Base-by-base conservation (phyloP, 2,888 invertebrate species). In the Leptogaster cylindrica region DNA sequence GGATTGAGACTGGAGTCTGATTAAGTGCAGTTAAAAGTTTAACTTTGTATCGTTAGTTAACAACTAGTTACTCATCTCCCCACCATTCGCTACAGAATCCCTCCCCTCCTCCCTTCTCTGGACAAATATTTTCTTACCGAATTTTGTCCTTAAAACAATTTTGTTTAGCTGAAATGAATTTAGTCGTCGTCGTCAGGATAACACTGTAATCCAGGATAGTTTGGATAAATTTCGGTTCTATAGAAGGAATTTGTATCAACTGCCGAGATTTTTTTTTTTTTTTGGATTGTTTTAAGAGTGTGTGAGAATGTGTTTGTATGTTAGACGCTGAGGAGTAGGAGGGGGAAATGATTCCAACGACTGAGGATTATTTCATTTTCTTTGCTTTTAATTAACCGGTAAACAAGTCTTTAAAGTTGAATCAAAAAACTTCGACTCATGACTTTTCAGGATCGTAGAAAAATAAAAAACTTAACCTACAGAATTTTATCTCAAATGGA, bases 351-450 rank as follows among this genome's bases (percentile, higher is more conserved):
- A 61, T 44, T 14, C 36, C 44, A 44, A 61, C 23, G 61, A 61
- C 41, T 55, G 44, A n/a, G 28, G 12, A 44, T 28, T 44, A 61
- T 61, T 61, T 44, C 27, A 61, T 61, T 61, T 61, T 61, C 61
- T 61, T 61, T 23, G 61, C 61, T 61, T 44, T 61, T 61, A 61
- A 61, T 61, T 61, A 61, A 16, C 61, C 44, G 44, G 44, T 61
- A 44, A 44, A 44, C 61, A 61, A 28, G 27, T 44, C 44, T 28
- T 61, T 44, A 44, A 44, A 61, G 44, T 61, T 44, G 44, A 61
- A 61, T 61, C 44, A 44, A 61, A 61, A 61, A 61, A 61, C 27
- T 61, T 61, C 44, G 44, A 18, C 61, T 25, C 39, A n/a, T 23
- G 55, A 55, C 16, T 23, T 36, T 23, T 8, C 16, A n/a, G 31